These are phyloP conservation scores for Neopelma chrysocephalum DNA, from an alignment of 2,797 vertebrate genomes.

Conservation along the genomic window DNA sequence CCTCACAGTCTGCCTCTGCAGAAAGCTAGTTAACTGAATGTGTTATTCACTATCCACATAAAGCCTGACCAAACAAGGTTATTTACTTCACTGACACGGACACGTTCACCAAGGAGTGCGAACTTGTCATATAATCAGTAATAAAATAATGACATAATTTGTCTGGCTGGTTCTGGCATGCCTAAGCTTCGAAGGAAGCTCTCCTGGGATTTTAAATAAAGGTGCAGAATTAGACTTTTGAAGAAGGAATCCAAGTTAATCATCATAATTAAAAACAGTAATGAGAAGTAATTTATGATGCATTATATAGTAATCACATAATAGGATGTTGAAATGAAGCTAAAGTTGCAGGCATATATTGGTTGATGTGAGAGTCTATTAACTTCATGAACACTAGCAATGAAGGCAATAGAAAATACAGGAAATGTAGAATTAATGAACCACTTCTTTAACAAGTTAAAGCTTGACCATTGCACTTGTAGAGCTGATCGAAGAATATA, in stretches of 20 bases:
- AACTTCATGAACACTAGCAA: background rate
- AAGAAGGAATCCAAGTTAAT: conserved; percentile 21
- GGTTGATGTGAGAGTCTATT: background rate
- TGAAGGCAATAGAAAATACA: background rate
- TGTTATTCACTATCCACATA: background rate
- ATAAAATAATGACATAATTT: conserved; percentile 30
- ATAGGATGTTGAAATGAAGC: background rate
- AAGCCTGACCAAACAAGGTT: background rate
- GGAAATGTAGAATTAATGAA: background rate
- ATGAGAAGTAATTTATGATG: conserved; percentile 15
- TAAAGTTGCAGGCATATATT: background rate
- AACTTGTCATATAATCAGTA: background rate
- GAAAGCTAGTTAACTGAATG: background rate
- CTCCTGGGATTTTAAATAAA: conserved; percentile 21
- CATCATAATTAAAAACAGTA: conserved; percentile 32
- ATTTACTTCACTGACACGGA: background rate
- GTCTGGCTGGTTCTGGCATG: background rate
- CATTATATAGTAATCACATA: background rate
- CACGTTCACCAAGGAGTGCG: background rate
- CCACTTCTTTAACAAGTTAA: background rate
- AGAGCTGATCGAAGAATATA: background rate
- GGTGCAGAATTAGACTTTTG: background rate
- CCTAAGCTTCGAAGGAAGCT: background rate
- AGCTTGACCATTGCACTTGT: background rate
- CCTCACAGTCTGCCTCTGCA: background rate